These are phyloP conservation scores for Nudaria mundana DNA, from an alignment of 2,888 invertebrate species.

Conservation along the genomic window DNA sequence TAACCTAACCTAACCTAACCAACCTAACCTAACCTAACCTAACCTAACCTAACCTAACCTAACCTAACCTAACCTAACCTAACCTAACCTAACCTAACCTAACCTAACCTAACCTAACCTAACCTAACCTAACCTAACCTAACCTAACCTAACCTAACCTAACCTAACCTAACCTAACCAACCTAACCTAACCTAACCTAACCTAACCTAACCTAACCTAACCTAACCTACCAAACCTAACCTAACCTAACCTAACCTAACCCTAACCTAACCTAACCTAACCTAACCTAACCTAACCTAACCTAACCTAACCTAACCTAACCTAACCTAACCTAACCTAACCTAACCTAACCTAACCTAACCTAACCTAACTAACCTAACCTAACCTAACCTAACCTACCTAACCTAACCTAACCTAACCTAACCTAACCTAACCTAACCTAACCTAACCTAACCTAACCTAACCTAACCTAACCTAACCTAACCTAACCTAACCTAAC, in stretches of 20 bases:
- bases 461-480: constrained; percentile 18
- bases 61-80: not conserved
- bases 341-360: constrained; percentile 16
- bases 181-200: constrained; percentile 12
- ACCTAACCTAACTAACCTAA: constrained; percentile 15
- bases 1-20: constrained; percentile 3
- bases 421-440: constrained; percentile 19
- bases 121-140: constrained; percentile 7
- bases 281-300: constrained; percentile 11
- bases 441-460: constrained; percentile 18
- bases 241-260: constrained; percentile 12
- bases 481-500: constrained; percentile 21
- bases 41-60: not conserved
- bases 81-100: not conserved
- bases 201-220: constrained; percentile 13
- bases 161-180: constrained; percentile 6
- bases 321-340: constrained; percentile 16
- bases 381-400: constrained; percentile 18
- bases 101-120: constrained; percentile 10
- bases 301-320: constrained; percentile 15
- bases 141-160: constrained; percentile 7
- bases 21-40: not conserved
- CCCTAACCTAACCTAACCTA: constrained; percentile 11
- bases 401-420: constrained; percentile 17
- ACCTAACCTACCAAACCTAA: constrained; percentile 23